Base-by-base conservation (phyloP, 1,140 invertebrate genomes). In the Ceratina japonica region DNA sequence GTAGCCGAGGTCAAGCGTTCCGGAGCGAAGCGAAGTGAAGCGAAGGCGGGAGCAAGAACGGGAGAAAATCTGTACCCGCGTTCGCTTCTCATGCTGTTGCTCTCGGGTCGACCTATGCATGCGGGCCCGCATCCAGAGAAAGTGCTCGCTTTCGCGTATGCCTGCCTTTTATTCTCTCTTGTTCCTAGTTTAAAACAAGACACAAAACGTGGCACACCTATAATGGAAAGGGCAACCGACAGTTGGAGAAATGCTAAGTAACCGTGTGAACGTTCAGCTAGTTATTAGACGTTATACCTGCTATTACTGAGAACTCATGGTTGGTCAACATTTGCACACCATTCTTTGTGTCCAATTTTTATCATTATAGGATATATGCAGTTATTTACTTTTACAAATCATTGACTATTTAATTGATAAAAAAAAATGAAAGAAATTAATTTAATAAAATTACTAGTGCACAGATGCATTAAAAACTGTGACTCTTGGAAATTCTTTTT, bases 1-100 rank as follows among this genome's bases (percentile, higher is more conserved):
- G 69, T 78, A 64, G 62, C 70, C 61, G 76, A 64, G 77, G 77
- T 79, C 62, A 74, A 79, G 70, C 76, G 58, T 73, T 72, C 12
- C 65, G 51, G 49, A 73, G 20, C 37, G 37, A 44, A 10, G 37
- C 65, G 51, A 58, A 73, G 20, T 10, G 37, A 44, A 10, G 37
- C 49, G 61, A 44, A 22, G 59, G 71, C 51, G 62, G 69, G 37
- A 24, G 31, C 49, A 31, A 44, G 37, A 44, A 18, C 22, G 15
- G 44, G 22, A 65, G 76, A 74, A 66, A 79, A 78, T 69, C 75
- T 61, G 70, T 63, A 68, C 51, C 31, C n/a, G 16, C 18, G 56
- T 62, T 54, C 31, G n/a, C 51, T 44, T 54, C 65, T 66, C 22
- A 74, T 31, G 22, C n/a, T 52, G 22, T 15, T n/a, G n/a, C 16